phyloP scores from a whole-genome alignment of 1,140 invertebrate genomes.

The Pseudomyrmex concolor region DNA sequence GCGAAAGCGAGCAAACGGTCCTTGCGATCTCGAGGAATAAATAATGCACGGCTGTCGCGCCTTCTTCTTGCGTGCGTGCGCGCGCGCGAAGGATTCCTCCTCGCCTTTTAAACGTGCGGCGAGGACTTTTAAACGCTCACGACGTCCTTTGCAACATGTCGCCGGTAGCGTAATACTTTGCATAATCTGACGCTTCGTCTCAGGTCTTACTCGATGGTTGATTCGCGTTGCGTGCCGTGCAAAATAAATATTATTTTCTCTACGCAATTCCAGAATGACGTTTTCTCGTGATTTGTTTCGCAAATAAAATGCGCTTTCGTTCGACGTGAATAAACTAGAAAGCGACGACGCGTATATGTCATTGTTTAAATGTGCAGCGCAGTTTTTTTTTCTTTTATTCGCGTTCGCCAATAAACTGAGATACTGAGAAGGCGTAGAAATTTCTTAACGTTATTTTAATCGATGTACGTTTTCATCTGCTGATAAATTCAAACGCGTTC shows the following conservation, averaged over 20 bases:
- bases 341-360: not conserved
- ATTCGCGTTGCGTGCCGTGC: not conserved
- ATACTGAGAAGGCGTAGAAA: not conserved
- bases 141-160: slow-evolving; percentile 58
- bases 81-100: too few species aligned
- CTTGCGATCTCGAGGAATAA: slow-evolving; percentile 48
- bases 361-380: not conserved
- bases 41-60: slow-evolving; percentile 53
- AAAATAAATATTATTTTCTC: slow-evolving; percentile 44
- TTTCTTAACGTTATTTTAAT: not conserved
- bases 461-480: not conserved
- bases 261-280: not conserved
- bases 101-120: not conserved
- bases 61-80: not conserved
- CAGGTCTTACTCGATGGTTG: not conserved
- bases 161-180: slow-evolving; percentile 23
- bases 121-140: slow-evolving; percentile 42
- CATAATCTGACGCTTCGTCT: not conserved
- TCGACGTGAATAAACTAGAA: slow-evolving; percentile 21
- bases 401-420: not conserved
- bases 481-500: not conserved
- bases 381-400: not conserved
- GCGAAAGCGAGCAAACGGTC: slow-evolving; percentile 60
- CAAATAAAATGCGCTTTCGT: slow-evolving; percentile 36
- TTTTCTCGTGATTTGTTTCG: slow-evolving; percentile 8